phyloP scores from a whole-genome alignment of 2,113 vertebrate species.

The Hyperopisus bebe region DNA sequence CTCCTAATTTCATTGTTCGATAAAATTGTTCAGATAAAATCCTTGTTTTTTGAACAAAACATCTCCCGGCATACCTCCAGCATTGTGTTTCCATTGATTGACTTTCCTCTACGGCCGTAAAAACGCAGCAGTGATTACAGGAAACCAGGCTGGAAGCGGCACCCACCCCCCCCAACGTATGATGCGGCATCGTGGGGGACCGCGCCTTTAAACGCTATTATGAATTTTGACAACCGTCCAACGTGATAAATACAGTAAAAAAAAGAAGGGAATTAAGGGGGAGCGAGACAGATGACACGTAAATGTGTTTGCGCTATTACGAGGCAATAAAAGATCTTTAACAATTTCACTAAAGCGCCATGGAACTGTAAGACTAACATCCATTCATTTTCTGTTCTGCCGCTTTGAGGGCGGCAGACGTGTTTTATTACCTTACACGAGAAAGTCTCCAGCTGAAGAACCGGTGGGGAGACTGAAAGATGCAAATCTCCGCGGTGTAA shows the following conservation, averaged over 20 bases:
- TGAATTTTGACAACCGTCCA: slow-evolving; percentile 6
- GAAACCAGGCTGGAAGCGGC: not conserved
- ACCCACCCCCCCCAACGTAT: too few relatives aligned
- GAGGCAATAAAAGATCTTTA: not conserved
- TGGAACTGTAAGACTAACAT: not conserved
- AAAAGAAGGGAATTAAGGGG: not conserved
- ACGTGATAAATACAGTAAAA: not conserved
- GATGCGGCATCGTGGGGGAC: not conserved
- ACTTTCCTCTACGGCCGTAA: not conserved
- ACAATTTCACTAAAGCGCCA: not conserved
- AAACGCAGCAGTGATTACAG: not conserved
- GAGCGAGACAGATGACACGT: not conserved
- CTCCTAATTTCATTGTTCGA: slow-evolving; percentile 12
- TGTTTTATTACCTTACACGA: not conserved
- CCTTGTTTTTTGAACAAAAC: not conserved
- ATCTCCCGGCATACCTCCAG: not conserved
- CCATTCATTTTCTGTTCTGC: not conserved
- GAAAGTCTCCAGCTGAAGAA: not conserved
- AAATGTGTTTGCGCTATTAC: not conserved
- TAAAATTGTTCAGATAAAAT: not conserved
- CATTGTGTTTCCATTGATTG: slow-evolving; percentile 4
- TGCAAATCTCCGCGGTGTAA: not conserved
- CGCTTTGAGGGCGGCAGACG: not conserved
- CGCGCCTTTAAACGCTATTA: not conserved
- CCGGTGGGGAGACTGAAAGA: not conserved